A percentile compares a stretch with the other conserved stretches of the same genome.
These are phyloP conservation scores for Apamea monoglypha DNA, from an alignment of 2,888 invertebrate genomes.

Conservation along the genomic window DNA sequence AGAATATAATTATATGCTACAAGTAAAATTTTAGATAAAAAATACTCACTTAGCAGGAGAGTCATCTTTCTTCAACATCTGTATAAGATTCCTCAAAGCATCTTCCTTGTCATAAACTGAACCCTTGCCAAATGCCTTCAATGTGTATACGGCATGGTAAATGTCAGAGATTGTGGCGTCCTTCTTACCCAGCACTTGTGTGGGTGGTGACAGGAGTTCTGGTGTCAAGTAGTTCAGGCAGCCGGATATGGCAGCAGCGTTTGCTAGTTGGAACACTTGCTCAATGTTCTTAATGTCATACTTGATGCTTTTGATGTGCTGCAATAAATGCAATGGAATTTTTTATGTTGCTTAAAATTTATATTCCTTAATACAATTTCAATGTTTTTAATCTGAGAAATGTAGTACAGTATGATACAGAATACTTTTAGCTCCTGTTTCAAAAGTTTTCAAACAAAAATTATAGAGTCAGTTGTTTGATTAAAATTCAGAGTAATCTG, in stretches of 20 bases:
- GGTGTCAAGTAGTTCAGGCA: constrained; percentile 89
- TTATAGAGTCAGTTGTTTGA: background rate
- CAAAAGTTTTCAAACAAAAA: too few species aligned
- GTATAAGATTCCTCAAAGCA: constrained; percentile 93
- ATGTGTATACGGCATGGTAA: constrained; percentile 93
- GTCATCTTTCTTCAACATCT: constrained; percentile 96
- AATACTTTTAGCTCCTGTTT: background rate
- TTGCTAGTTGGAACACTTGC: constrained; percentile 92
- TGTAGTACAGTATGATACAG: background rate
- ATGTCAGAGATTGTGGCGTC: constrained; percentile 92
- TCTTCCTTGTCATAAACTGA: constrained; percentile 92
- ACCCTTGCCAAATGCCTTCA: constrained; percentile 92
- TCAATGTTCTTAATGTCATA: constrained; percentile 86
- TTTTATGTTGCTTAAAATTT: background rate
- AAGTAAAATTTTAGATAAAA: background rate
- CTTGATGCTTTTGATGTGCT: constrained; percentile 81
- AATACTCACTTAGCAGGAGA: constrained; percentile 91
- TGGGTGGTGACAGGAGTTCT: constrained; percentile 86
- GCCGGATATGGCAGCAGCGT: constrained; percentile 91
- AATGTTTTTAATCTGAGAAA: background rate
- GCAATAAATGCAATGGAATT: constrained; percentile 45
- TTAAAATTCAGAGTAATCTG: background rate
- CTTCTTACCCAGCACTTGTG: constrained; percentile 91
- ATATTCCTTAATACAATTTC: background rate
- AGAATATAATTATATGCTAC: background rate